Percentiles rank a stretch among this genome's conserved stretches.
Evolutionary conservation across 2,888 invertebrate species (phyloP).

Genomic region (Stegophylla sp.): DNA sequence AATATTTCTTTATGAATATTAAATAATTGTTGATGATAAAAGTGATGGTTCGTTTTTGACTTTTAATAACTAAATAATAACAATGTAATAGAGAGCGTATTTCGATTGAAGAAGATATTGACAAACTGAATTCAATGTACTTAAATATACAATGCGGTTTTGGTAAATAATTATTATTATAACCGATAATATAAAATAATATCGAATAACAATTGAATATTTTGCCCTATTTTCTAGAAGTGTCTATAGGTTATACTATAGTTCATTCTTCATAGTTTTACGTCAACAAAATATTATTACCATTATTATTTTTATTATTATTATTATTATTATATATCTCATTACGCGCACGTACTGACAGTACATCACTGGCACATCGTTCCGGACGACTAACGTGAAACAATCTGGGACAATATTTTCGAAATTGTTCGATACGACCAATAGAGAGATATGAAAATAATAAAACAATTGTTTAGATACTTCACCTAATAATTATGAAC

Average conservation of each 20-base stretch:
- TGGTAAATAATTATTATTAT: not conserved
- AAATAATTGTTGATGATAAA: too few relatives aligned
- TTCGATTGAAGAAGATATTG: too few relatives aligned
- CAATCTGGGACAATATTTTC: constrained; percentile 12
- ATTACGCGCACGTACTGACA: not conserved
- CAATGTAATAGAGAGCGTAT: too few relatives aligned
- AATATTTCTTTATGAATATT: too few relatives aligned
- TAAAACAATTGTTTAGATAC: too few relatives aligned
- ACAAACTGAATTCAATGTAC: too few relatives aligned
- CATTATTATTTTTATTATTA: too few relatives aligned
- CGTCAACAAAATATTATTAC: not conserved
- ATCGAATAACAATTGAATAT: not conserved
- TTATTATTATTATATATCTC: too few relatives aligned
- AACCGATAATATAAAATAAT: not conserved
- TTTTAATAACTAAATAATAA: too few relatives aligned
- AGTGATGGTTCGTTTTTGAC: too few relatives aligned
- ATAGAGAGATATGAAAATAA: not conserved
- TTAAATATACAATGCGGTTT: too few relatives aligned
- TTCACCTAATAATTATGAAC: not conserved
- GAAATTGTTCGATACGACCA: not conserved
- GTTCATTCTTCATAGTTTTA: not conserved
- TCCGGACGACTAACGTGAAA: constrained; percentile 1
- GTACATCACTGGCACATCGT: constrained; percentile 3
- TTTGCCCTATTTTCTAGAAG: not conserved
- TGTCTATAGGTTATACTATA: not conserved